Conservation (phyloP, 2,888 invertebrate species). For the Zygogramma bicolorata region DNA sequence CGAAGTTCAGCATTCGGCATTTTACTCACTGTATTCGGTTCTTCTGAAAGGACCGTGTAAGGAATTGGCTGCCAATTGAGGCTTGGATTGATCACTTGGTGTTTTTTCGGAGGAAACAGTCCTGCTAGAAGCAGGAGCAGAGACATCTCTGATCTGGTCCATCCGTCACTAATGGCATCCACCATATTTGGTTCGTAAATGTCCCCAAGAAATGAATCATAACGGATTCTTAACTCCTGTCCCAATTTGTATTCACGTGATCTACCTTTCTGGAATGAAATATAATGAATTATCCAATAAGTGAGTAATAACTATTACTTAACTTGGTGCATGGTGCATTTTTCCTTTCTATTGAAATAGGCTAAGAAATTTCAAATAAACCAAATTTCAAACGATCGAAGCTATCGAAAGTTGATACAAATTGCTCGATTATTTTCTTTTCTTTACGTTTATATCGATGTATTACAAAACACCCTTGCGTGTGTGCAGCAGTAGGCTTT, state of each 20-base stretch:
- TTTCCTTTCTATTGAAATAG: too few relatives aligned
- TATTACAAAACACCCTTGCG: too few relatives aligned
- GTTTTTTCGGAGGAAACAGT: conserved; percentile 73
- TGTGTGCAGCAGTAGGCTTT: too few relatives aligned
- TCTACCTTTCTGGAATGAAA: conserved; percentile 58
- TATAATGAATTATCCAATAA: too few relatives aligned
- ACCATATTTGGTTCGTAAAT: conserved; percentile 70
- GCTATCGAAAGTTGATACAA: too few relatives aligned
- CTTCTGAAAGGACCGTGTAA: conserved; percentile 72
- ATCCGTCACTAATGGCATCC: conserved; percentile 76
- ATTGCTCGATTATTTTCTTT: too few relatives aligned
- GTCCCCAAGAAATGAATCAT: conserved; percentile 71
- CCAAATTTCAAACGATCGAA: too few relatives aligned
- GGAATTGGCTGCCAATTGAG: conserved; percentile 83
- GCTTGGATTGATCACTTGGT: conserved; percentile 70
- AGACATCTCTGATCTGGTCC: conserved; percentile 80
- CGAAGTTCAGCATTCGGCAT: background rate
- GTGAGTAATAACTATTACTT: too few relatives aligned
- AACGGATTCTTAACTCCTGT: conserved; percentile 72
- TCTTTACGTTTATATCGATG: too few relatives aligned
- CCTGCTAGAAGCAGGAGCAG: conserved; percentile 76
- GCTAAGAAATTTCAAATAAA: too few relatives aligned
- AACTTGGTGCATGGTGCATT: too few relatives aligned
- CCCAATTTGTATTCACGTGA: conserved; percentile 70
- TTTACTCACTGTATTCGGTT: conserved; percentile 42